These are phyloP conservation scores for Characodon lateralis DNA, from an alignment of 2,797 vertebrate genomes.

Conservation along the genomic window DNA sequence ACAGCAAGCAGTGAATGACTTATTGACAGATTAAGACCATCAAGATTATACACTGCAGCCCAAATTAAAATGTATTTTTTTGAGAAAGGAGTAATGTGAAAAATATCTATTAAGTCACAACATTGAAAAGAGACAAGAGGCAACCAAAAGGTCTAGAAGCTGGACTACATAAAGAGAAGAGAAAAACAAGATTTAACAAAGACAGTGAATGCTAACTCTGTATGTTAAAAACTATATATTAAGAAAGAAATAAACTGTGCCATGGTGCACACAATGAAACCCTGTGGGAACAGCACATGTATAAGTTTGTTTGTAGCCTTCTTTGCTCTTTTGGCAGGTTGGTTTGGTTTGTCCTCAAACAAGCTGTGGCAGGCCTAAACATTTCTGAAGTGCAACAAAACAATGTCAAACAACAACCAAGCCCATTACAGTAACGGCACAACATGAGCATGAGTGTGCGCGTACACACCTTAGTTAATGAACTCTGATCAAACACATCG, in stretches of 20 bases:
- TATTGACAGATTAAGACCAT: not conserved
- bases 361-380: conserved; percentile 48
- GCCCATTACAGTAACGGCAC: conserved; percentile 11
- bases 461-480: not conserved
- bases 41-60: not conserved
- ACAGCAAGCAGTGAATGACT: not conserved
- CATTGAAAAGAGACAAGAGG: not conserved
- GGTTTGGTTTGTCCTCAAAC: conserved; percentile 33
- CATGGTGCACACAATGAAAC: not conserved
- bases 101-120: not conserved
- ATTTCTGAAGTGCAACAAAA: not conserved
- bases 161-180: not conserved
- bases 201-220: not conserved
- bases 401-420: conserved; percentile 8
- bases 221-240: not conserved
- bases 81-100: not conserved
- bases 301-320: conserved; percentile 4
- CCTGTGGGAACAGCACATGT: not conserved
- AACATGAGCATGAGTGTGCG: not conserved
- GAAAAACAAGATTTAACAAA: not conserved
- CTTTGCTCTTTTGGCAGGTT: conserved; percentile 6
- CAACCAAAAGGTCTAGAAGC: not conserved
- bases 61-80: not conserved
- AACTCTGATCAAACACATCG: not conserved
- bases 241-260: too few species aligned